A percentile compares a stretch with the other conserved stretches of the same genome.
Evolutionary conservation across 2,888 invertebrate species (phyloP).

Genomic region (Hymenopus coronatus): DNA sequence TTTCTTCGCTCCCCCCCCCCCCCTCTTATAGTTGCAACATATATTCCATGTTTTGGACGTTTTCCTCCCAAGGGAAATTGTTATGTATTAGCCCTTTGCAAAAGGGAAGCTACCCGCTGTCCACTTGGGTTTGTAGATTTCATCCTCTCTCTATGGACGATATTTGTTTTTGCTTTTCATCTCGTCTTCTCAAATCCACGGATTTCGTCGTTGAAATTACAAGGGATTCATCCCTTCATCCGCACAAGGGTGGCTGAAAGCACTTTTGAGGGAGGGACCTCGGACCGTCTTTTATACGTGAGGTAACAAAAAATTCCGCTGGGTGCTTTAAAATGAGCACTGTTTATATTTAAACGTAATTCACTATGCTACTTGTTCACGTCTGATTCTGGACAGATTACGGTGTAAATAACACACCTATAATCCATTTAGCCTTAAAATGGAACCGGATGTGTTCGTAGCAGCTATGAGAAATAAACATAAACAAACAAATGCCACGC

Average conservation of each 20-base stretch:
- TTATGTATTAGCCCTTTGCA: conserved; percentile 28
- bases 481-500: too few species aligned
- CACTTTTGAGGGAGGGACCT: not conserved
- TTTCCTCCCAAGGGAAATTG: conserved; percentile 29
- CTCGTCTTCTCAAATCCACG: not conserved
- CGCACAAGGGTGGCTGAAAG: not conserved
- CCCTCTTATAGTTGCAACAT: not conserved
- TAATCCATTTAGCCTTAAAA: too few species aligned
- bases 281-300: not conserved
- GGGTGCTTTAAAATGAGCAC: too few species aligned
- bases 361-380: too few species aligned
- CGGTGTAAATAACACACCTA: too few species aligned
- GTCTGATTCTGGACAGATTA: too few species aligned
- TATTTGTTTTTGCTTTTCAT: not conserved
- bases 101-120: not conserved
- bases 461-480: too few species aligned
- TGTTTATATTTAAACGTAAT: too few species aligned
- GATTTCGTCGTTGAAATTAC: conserved; percentile 2
- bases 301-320: too few species aligned
- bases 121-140: not conserved
- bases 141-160: not conserved
- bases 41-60: not conserved
- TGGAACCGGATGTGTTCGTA: too few species aligned
- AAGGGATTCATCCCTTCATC: not conserved
- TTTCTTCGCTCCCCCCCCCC: not conserved